Evolutionary conservation across 2,888 invertebrate genomes (phyloP).

Genomic region (Parthenolecanium corni): DNA sequence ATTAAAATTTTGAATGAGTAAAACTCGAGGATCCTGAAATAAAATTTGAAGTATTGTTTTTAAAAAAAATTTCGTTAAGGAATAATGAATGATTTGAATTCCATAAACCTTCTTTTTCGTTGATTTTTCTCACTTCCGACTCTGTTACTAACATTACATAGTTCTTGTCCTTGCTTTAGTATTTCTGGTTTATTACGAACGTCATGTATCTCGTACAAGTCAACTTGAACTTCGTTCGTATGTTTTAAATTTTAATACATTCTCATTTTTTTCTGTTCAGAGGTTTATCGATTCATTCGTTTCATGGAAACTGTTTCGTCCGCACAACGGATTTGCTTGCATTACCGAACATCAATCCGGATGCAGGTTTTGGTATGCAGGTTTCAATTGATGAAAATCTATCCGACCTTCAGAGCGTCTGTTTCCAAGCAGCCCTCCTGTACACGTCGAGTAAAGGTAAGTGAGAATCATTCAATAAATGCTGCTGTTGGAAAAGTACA

Average conservation of each 20-base stretch:
- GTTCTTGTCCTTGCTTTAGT: too few relatives aligned
- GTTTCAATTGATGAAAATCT: constrained; percentile 86
- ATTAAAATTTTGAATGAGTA: neutral
- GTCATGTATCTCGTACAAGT: too few relatives aligned
- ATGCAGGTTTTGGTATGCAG: constrained; percentile 97
- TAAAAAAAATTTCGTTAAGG: too few relatives aligned
- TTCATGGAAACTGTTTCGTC: constrained; percentile 99
- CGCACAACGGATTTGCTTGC: constrained; percentile 92
- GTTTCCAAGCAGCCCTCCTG: constrained; percentile 94
- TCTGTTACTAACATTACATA: too few relatives aligned
- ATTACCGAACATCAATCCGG: constrained; percentile 93
- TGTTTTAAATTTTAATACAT: too few relatives aligned
- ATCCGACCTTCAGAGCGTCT: constrained; percentile 72
- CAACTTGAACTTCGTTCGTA: too few relatives aligned
- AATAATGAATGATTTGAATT: too few relatives aligned
- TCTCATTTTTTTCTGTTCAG: constrained; percentile 38
- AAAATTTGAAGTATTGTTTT: too few relatives aligned
- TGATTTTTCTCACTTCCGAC: too few relatives aligned
- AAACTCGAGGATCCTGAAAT: neutral
- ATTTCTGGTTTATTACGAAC: too few relatives aligned
- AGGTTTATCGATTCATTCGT: constrained; percentile 89
- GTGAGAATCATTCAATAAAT: too few relatives aligned
- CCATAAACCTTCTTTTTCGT: too few relatives aligned
- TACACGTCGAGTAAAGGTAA: constrained; percentile 86
- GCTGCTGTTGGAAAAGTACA: neutral